Percentiles rank a stretch among this genome's conserved stretches.
These are phyloP conservation scores for Pachyseris speciosa DNA, from an alignment of 64 coral and sea anemone genomes.

Conservation along the genomic window DNA sequence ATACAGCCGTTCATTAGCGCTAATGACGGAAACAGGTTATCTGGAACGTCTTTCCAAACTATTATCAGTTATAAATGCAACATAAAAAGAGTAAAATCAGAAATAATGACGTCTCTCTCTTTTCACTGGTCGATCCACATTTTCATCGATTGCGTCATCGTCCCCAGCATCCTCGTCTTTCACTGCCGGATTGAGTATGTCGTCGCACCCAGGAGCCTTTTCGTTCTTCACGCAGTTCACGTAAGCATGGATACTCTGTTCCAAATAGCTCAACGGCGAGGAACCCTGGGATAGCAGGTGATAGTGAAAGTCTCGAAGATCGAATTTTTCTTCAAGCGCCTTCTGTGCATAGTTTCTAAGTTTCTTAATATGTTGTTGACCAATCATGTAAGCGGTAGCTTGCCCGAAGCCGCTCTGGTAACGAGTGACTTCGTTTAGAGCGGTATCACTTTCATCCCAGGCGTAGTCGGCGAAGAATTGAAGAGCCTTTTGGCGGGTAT, in stretches of 20 bases:
- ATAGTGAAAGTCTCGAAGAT: constrained; percentile 72
- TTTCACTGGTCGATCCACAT: neutral
- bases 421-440: constrained; percentile 62
- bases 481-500: constrained; percentile 46
- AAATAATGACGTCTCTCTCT: neutral
- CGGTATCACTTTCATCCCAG: constrained; percentile 51
- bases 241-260: constrained; percentile 44
- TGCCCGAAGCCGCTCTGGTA: constrained; percentile 76
- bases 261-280: constrained; percentile 55
- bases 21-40: too few relatives aligned
- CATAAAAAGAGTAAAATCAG: neutral
- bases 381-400: constrained; percentile 80
- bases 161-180: neutral
- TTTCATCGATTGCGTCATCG: neutral
- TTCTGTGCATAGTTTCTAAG: constrained; percentile 32
- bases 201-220: constrained; percentile 46
- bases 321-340: constrained; percentile 34
- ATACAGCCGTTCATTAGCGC: too few relatives aligned
- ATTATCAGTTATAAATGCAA: neutral
- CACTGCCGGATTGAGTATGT: constrained; percentile 20
- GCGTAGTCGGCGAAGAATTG: constrained; percentile 49
- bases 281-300: constrained; percentile 61
- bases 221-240: constrained; percentile 43
- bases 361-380: constrained; percentile 64
- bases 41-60: too few relatives aligned